phyloP scores from a whole-genome alignment of 1,140 invertebrate genomes.

The Leptinotarsa texana region DNA sequence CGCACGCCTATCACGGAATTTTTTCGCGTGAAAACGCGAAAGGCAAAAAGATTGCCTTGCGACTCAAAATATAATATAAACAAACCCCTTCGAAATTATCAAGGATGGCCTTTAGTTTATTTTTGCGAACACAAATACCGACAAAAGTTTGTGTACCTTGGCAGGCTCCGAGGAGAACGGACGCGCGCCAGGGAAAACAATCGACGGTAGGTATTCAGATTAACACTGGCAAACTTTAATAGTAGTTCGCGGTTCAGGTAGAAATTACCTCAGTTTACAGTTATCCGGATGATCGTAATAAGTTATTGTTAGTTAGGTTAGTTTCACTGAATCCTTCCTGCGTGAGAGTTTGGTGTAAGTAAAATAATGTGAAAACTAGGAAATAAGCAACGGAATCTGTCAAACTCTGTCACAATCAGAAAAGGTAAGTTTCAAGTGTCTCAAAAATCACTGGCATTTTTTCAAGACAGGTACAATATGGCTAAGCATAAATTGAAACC shows the following conservation, averaged over 20 bases:
- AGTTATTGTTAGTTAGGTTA: no score
- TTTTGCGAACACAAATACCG: constrained; percentile 39
- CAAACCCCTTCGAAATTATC: constrained; percentile 40
- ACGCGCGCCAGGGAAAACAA: constrained; percentile 40
- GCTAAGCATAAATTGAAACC: no score
- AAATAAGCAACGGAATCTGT: no score
- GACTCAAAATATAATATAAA: constrained; percentile 37
- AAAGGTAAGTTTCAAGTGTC: no score
- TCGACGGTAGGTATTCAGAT: constrained; percentile 12
- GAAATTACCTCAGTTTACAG: constrained; percentile 10
- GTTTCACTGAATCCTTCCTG: no score
- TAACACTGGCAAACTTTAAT: neutral
- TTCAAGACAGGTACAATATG: no score
- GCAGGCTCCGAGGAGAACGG: constrained; percentile 29
- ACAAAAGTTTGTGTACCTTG: constrained; percentile 38
- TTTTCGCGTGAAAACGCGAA: constrained; percentile 25
- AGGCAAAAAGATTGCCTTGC: constrained; percentile 28
- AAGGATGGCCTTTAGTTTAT: constrained; percentile 36
- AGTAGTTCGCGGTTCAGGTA: constrained; percentile 19
- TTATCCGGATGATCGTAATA: no score
- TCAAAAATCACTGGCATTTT: no score
- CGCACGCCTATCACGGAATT: constrained; percentile 29
- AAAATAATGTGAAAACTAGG: no score
- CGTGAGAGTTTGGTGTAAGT: no score
- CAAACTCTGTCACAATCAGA: no score